phyloP scores from a whole-genome alignment of 2,113 vertebrate genomes.

The Xenus cinereus region DNA sequence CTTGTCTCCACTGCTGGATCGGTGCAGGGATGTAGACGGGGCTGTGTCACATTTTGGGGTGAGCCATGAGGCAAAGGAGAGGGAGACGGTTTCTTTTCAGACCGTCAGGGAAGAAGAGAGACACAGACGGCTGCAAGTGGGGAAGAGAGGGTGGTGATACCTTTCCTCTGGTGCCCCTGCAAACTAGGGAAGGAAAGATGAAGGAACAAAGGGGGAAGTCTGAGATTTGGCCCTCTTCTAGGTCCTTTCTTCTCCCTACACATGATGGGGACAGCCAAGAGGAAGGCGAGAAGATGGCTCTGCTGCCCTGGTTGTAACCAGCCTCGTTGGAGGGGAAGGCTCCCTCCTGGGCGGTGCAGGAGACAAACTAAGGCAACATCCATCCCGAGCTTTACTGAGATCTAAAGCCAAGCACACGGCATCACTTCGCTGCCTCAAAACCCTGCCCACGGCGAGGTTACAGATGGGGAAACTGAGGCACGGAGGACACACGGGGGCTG shows the following conservation, averaged over 20 bases:
- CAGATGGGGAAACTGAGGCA: not conserved
- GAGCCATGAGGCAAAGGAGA: not conserved
- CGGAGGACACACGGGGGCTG: not conserved
- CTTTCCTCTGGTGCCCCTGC: not conserved
- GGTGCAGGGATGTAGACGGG: not conserved
- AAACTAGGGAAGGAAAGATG: not conserved
- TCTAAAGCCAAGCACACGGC: fast-evolving
- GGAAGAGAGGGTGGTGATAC: not conserved
- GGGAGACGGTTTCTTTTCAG: not conserved
- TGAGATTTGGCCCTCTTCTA: not conserved
- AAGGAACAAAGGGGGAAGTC: not conserved
- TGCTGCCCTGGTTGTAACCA: not conserved
- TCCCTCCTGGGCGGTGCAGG: not conserved
- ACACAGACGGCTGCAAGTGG: fast-evolving
- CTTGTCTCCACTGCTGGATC: fast-evolving
- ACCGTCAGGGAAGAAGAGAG: not conserved
- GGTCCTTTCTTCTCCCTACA: not conserved
- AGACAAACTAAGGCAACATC: not conserved
- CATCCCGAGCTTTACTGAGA: not conserved
- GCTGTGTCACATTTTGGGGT: not conserved
- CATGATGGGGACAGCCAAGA: not conserved
- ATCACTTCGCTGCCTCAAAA: fast-evolving
- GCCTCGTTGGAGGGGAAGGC: not conserved
- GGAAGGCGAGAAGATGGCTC: not conserved
- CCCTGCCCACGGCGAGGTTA: fast-evolving